Evolutionary conservation across 2,888 invertebrate genomes (phyloP).

Genomic region (Spodoptera littoralis): DNA sequence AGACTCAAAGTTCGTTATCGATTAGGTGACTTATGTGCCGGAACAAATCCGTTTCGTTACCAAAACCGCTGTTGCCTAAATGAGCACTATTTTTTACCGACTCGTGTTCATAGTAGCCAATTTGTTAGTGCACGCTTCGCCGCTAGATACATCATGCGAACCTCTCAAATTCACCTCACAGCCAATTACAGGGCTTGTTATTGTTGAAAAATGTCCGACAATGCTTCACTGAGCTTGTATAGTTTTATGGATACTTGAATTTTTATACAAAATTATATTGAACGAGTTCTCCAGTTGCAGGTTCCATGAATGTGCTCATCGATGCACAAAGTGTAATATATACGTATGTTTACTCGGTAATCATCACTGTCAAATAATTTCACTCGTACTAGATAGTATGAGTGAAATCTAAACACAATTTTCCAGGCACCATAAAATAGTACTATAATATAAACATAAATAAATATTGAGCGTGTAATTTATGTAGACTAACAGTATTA

Average conservation of each 20-base stretch:
- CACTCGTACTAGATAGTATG: too few relatives aligned
- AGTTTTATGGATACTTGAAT: conserved; percentile 33
- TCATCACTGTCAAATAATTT: too few relatives aligned
- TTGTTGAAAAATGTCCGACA: conserved; percentile 75
- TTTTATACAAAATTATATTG: not conserved
- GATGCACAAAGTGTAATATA: too few relatives aligned
- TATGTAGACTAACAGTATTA: not conserved
- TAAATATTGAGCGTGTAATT: too few relatives aligned
- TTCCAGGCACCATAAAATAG: too few relatives aligned
- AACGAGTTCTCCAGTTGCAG: too few relatives aligned
- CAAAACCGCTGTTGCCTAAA: conserved; percentile 50
- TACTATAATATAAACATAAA: too few relatives aligned
- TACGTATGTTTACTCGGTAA: too few relatives aligned
- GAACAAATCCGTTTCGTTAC: conserved; percentile 57
- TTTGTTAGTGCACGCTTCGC: conserved; percentile 59
- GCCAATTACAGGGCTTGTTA: conserved; percentile 83
- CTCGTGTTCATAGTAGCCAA: conserved; percentile 55
- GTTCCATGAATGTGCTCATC: too few relatives aligned
- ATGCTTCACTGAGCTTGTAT: conserved; percentile 60
- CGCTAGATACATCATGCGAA: conserved; percentile 66
- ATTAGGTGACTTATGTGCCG: conserved; percentile 57
- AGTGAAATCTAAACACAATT: too few relatives aligned
- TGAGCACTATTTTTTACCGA: conserved; percentile 60
- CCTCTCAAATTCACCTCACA: conserved; percentile 74
- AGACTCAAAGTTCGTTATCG: conserved; percentile 50